These are phyloP conservation scores for Otis tarda DNA, from an alignment of 2,113 vertebrate species.

Conservation along the genomic window DNA sequence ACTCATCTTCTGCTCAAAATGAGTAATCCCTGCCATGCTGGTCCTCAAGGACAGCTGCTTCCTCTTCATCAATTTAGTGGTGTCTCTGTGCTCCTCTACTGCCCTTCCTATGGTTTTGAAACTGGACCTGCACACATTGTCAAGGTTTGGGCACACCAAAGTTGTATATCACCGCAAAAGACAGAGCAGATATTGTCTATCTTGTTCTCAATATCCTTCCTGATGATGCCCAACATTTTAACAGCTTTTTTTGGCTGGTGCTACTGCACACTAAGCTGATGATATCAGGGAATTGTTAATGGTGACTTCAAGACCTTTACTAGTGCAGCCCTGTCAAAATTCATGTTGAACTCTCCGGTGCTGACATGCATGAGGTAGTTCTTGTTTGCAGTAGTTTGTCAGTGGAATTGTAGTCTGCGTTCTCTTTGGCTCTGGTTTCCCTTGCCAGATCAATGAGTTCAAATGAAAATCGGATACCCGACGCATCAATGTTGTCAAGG, in stretches of 20 bases:
- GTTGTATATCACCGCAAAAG: neutral
- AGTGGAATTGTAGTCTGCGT: neutral
- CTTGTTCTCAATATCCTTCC: neutral
- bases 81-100: neutral
- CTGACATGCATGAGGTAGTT: neutral
- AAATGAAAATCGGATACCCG: neutral
- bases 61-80: neutral
- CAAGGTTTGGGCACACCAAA: neutral
- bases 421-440: neutral
- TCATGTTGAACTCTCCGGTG: neutral
- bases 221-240: neutral
- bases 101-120: neutral
- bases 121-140: rapidly evolving
- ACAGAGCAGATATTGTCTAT: neutral
- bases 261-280: neutral
- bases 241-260: neutral
- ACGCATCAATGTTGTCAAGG: neutral
- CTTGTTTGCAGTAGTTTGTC: neutral
- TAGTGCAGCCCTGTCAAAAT: neutral
- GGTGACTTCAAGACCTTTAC: neutral
- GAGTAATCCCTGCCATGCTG: neutral
- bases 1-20: neutral
- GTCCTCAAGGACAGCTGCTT: neutral
- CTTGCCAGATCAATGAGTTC: neutral
- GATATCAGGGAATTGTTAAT: neutral